Percentiles rank a stretch among this genome's conserved stretches.
phyloP scores from a whole-genome alignment of 2,113 vertebrate species.

The Chaetodon auriga region DNA sequence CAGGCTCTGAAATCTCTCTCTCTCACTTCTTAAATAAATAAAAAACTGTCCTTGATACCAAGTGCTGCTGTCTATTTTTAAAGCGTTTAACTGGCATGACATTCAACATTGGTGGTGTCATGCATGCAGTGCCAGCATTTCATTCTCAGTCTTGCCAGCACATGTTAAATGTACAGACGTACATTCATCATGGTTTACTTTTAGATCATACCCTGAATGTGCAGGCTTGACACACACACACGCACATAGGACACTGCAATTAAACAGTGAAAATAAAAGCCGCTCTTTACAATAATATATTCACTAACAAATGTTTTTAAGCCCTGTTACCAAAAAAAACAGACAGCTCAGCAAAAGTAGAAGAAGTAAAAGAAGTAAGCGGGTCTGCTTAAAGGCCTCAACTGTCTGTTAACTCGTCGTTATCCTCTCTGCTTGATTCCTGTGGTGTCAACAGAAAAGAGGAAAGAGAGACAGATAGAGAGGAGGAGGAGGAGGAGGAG shows the following conservation, averaged over 20 bases:
- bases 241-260: not conserved
- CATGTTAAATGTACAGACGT: not conserved
- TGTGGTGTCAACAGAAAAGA: conserved; percentile 56
- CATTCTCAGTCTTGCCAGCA: not conserved
- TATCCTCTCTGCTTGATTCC: conserved; percentile 44
- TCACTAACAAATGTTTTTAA: conserved; percentile 1
- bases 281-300: not conserved
- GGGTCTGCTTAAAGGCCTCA: conserved; percentile 2
- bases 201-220: not conserved
- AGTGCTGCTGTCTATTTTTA: conserved; percentile 39
- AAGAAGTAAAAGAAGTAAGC: conserved; percentile 7
- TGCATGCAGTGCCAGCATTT: not conserved
- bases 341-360: not conserved
- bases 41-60: conserved; percentile 8
- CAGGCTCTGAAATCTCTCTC: not conserved
- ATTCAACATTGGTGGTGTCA: conserved; percentile 18
- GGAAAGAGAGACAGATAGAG: conserved; percentile 26
- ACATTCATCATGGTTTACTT: not conserved
- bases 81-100: conserved; percentile 18
- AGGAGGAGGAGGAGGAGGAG: conserved; percentile 55
- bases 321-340: not conserved
- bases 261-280: not conserved
- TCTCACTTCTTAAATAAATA: not conserved
- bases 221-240: not conserved
- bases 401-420: conserved; percentile 45